phyloP scores from a whole-genome alignment of 2,113 vertebrate species.

The Mastomys coucha region DNA sequence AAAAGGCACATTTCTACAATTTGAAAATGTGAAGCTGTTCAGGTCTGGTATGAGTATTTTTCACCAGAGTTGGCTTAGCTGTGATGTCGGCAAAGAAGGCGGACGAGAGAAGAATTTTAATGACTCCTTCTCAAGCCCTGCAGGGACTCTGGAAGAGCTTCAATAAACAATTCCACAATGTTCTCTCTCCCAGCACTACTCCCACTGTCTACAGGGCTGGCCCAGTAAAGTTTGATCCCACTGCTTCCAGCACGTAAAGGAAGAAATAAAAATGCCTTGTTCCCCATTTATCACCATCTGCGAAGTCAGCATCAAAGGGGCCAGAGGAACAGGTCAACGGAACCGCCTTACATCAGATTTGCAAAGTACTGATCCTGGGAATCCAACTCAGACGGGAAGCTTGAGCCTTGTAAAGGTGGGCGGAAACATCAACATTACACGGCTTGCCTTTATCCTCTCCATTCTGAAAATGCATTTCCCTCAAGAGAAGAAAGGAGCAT shows the following conservation, averaged over 20 bases:
- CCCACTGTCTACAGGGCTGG: neutral
- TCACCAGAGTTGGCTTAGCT: neutral
- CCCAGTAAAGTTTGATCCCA: conserved; percentile 45
- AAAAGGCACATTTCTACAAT: neutral
- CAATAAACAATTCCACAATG: conserved; percentile 16
- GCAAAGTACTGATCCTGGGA: neutral
- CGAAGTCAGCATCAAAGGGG: conserved; percentile 41
- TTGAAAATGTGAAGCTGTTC: neutral
- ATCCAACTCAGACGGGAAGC: conserved; percentile 34
- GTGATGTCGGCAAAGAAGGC: neutral
- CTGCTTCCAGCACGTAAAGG: neutral
- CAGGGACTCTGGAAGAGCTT: conserved; percentile 1
- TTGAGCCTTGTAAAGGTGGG: neutral
- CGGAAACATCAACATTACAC: neutral
- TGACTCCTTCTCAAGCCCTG: neutral
- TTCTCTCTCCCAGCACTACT: conserved; percentile 41
- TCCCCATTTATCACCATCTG: conserved; percentile 57
- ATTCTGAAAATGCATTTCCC: conserved; percentile 5
- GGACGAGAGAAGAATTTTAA: neutral
- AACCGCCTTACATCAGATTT: neutral
- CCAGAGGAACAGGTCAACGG: conserved; percentile 8
- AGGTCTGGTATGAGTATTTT: neutral
- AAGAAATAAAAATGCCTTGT: conserved; percentile 58
- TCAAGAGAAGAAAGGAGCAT: neutral
- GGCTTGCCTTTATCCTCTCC: neutral